Conservation (phyloP, 1,140 invertebrate species). For the Anadara kagoshimensis region DNA sequence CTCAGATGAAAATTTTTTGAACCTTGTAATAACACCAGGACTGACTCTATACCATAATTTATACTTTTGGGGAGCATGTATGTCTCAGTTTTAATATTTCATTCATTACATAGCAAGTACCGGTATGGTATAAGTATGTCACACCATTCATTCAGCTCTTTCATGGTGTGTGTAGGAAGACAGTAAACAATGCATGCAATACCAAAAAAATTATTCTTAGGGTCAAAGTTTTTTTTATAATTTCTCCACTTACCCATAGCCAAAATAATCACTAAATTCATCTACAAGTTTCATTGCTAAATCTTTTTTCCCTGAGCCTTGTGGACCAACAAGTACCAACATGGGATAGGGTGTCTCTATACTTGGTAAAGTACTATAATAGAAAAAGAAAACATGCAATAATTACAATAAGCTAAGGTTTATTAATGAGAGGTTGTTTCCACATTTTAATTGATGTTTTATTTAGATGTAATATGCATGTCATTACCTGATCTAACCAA, state of each 20-base stretch:
- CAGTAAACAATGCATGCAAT: no score
- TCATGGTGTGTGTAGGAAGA: no score
- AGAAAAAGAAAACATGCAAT: not conserved
- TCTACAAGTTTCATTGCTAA: conserved; percentile 70
- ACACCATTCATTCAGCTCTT: no score
- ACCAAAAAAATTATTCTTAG: not conserved
- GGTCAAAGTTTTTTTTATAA: not conserved
- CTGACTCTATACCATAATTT: no score
- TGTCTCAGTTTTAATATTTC: no score
- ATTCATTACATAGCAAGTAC: no score
- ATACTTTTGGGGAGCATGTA: no score
- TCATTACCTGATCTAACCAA: not conserved
- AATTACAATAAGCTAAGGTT: not conserved
- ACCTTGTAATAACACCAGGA: no score
- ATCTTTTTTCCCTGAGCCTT: conserved; percentile 70
- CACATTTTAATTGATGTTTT: not conserved
- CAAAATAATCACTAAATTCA: conserved; percentile 74
- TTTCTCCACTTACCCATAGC: conserved; percentile 65
- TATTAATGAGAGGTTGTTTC: no score
- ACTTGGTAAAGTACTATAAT: conserved; percentile 71
- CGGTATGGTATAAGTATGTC: no score
- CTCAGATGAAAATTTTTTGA: no score
- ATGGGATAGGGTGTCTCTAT: conserved; percentile 73
- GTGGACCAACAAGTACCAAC: conserved; percentile 73
- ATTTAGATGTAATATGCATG: not conserved